Percentiles rank a stretch among this genome's conserved stretches.
Conservation (phyloP, 2,113 vertebrate genomes). For the Rhinopomastus cyanomelas region DNA sequence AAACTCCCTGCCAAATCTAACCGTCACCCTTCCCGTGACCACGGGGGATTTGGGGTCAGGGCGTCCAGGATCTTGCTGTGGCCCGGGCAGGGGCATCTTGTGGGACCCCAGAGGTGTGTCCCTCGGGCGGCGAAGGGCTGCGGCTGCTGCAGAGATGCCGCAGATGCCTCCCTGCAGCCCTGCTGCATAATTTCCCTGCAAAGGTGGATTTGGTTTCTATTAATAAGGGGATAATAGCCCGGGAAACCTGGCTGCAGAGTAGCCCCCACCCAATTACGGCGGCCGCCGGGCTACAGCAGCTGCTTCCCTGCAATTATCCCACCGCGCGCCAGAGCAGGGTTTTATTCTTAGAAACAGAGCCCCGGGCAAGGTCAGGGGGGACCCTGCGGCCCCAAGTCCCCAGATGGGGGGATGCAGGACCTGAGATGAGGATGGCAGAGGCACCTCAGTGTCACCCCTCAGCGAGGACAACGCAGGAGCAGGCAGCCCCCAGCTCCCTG, state of each 20-base stretch:
- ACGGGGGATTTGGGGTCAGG: not conserved
- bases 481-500: not conserved
- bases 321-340: not conserved
- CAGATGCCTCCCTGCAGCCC: not conserved
- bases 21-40: not conserved
- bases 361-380: not conserved
- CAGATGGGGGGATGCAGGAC: not conserved
- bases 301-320: conserved; percentile 60
- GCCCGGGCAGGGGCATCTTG: not conserved
- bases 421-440: not conserved
- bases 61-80: not conserved
- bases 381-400: not conserved
- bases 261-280: conserved; percentile 21
- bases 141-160: not conserved
- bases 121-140: not conserved
- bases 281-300: conserved; percentile 27
- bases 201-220: conserved; percentile 63
- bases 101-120: not conserved
- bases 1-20: not conserved
- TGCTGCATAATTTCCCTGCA: conserved; percentile 25
- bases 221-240: conserved; percentile 54
- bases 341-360: conserved; percentile 57
- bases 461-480: fast-evolving
- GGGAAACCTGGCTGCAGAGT: conserved; percentile 46
- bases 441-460: not conserved